phyloP scores from a whole-genome alignment of 2,888 invertebrate genomes.

The Cephus sareptanus region DNA sequence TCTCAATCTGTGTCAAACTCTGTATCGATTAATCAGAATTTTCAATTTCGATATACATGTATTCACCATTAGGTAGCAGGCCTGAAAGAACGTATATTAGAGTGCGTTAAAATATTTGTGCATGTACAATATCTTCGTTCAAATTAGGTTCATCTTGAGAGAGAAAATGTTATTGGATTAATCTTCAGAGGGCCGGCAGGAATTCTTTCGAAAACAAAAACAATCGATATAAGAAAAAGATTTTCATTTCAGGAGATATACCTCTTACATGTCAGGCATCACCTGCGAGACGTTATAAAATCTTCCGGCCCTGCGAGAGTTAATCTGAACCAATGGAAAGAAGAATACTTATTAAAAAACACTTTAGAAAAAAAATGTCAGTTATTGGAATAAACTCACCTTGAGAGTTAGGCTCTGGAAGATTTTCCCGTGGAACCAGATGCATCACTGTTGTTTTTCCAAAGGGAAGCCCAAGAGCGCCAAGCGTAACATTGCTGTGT shows the following conservation, averaged over 20 bases:
- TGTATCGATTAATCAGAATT: conserved; percentile 29
- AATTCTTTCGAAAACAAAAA: too few species aligned
- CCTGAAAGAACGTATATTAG: conserved; percentile 39
- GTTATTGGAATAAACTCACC: conserved; percentile 68
- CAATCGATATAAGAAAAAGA: too few species aligned
- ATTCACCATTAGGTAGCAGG: conserved; percentile 55
- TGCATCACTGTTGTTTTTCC: conserved; percentile 99
- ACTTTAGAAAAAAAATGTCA: conserved; percentile 1
- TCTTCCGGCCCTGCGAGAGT: too few species aligned
- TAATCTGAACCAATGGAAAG: neutral
- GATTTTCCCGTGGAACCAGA: conserved; percentile 97
- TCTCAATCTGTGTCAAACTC: neutral
- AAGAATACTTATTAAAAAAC: neutral
- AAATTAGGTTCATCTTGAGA: neutral
- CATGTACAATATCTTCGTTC: neutral
- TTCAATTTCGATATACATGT: conserved; percentile 49
- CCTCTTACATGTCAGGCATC: too few species aligned
- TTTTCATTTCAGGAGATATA: too few species aligned
- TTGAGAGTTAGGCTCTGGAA: conserved; percentile 99
- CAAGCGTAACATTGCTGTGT: conserved; percentile 98
- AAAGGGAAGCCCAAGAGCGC: conserved; percentile 95
- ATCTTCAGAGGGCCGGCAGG: too few species aligned
- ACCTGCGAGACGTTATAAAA: too few species aligned
- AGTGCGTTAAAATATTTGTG: neutral
- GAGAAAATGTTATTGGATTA: neutral